Conservation (phyloP, 2,797 vertebrate species). For the Myripristis murdjan region DNA sequence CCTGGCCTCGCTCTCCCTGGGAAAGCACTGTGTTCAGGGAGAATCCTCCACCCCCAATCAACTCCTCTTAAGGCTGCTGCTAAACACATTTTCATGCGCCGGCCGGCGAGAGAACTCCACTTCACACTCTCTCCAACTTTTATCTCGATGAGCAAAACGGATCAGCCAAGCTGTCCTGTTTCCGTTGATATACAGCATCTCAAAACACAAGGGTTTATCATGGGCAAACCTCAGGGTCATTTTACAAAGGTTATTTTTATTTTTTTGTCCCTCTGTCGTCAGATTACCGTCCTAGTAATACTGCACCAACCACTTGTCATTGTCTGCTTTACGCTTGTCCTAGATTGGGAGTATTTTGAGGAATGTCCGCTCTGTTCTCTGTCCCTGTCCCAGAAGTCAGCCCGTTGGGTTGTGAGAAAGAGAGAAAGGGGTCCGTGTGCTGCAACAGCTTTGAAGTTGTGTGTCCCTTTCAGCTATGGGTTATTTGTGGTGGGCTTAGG, state of each 20-base stretch:
- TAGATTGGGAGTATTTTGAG: constrained; percentile 82
- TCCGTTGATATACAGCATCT: constrained; percentile 29
- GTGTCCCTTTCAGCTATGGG: constrained; percentile 49
- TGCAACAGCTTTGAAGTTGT: constrained; percentile 40
- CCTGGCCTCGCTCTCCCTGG: constrained; percentile 85
- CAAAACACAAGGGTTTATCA: constrained; percentile 60
- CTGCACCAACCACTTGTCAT: constrained; percentile 77
- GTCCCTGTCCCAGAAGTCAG: constrained; percentile 75
- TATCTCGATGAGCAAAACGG: constrained; percentile 67
- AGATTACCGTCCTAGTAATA: constrained; percentile 74
- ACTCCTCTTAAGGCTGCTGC: constrained; percentile 78
- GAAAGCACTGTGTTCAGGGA: constrained; percentile 84
- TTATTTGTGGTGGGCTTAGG: constrained; percentile 70
- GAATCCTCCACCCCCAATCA: constrained; percentile 82
- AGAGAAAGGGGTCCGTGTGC: constrained; percentile 48
- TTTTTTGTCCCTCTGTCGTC: constrained; percentile 55
- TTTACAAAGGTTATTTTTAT: constrained; percentile 68
- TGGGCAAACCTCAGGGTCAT: constrained; percentile 62
- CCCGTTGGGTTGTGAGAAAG: constrained; percentile 52
- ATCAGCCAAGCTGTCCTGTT: constrained; percentile 52
- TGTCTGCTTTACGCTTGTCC: constrained; percentile 80
- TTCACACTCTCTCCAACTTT: constrained; percentile 70
- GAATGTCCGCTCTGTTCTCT: constrained; percentile 77
- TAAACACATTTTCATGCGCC: constrained; percentile 82
- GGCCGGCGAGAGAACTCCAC: constrained; percentile 57